phyloP scores from a whole-genome alignment of 2,888 invertebrate genomes.

The Coelopa pilipes region DNA sequence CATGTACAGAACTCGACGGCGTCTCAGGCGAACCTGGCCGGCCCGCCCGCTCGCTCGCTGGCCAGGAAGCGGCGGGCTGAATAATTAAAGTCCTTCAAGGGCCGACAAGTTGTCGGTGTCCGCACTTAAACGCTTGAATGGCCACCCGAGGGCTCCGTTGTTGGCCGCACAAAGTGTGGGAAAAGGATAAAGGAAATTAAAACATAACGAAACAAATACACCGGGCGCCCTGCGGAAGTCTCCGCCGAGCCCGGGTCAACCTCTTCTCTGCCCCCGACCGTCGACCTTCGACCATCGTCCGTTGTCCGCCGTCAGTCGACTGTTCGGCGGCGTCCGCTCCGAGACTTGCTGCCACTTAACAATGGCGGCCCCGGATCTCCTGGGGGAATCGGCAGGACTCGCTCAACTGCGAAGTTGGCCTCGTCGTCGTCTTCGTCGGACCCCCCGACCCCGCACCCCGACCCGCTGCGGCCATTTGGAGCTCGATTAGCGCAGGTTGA shows the following conservation, averaged over 20 bases:
- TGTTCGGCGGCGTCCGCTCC: neutral
- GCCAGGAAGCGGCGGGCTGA: neutral
- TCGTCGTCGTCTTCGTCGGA: neutral
- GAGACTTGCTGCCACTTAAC: constrained; percentile 1
- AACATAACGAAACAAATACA: neutral
- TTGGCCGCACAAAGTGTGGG: neutral
- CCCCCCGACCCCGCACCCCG: neutral
- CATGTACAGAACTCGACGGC: no score
- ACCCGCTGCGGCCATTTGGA: constrained; percentile 9
- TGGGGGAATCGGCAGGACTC: constrained; percentile 11
- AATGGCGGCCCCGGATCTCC: constrained; percentile 7
- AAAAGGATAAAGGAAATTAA: neutral
- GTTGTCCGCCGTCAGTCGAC: no score
- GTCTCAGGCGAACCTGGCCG: no score
- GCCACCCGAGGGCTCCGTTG: neutral
- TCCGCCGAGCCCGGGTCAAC: neutral
- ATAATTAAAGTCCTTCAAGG: neutral
- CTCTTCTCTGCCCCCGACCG: no score
- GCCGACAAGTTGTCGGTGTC: neutral
- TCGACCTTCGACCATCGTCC: no score
- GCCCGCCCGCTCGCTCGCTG: no score
- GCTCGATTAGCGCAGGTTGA: constrained; percentile 26
- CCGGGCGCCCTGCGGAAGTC: neutral
- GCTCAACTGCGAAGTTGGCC: neutral
- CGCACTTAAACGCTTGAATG: neutral